Base-by-base conservation (phyloP, 2,888 invertebrate genomes). In the Ephialtes manifestator region DNA sequence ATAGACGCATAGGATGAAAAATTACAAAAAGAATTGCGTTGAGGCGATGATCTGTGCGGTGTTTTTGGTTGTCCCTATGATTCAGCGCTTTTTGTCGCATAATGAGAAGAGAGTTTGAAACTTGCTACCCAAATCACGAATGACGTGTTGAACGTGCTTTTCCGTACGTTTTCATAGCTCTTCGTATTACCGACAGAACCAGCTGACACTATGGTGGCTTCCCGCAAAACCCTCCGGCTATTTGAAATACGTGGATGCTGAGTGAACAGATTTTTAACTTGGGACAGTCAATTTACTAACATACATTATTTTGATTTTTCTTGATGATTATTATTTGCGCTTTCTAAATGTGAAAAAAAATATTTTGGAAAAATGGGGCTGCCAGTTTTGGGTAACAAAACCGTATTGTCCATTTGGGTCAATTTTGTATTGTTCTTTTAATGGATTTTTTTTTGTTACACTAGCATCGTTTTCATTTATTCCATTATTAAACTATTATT, bases 61-160 rank as follows among this genome's bases (percentile, higher is more conserved):
- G 11, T 20, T 13, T 28, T 10, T 8, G n/a, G 46, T 24, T 46
- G 13, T 53, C n/a, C 15, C 13, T 60, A 28, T 60, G 60, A 74
- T 48, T 74, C 74, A 74, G 74, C 74, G 60, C 39, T 74, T 60
- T 60, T 60, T 60, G 4, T 43, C 24, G 43, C 1, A 74, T 60
- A 74, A 74, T 48, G 46, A 31, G 28, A n/a, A n/a, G n/a, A n/a
- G n/a, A n/a, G n/a, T n/a, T 18, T 60, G 15, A 3, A 39, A 24
- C 2, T 20, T 10, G 39, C 48, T 13, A 74, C 60, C 60, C 48
- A 46, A 74, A 74, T 60, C 60, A 48, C 74, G 60, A 74, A 18
- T 74, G 74, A 74, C 74, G 74, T 35, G 60, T 4, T 15, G 60
- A 74, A 74, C 60, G 60, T 74, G 74, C 74, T 48, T 58, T 60